Percentiles rank a stretch among this genome's conserved stretches.
phyloP scores from a whole-genome alignment of 2,797 vertebrate species.

The Danio choprae region DNA sequence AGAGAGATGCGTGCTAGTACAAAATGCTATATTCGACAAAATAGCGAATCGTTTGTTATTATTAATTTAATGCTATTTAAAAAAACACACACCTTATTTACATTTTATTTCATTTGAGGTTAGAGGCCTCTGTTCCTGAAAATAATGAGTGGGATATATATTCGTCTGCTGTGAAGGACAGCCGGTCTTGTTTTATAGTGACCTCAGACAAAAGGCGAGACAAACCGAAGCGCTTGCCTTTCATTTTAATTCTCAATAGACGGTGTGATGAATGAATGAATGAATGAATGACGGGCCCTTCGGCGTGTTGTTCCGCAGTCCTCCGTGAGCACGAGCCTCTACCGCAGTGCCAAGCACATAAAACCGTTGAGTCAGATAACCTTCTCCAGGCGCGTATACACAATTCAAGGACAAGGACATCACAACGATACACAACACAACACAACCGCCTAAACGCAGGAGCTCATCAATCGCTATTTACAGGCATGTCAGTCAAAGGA shows the following conservation, averaged over 20 bases:
- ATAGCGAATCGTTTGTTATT: neutral
- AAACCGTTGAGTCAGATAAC: slow-evolving; percentile 86
- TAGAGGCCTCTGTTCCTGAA: neutral
- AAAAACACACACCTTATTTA: too few species aligned
- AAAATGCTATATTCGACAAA: neutral
- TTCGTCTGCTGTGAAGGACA: neutral
- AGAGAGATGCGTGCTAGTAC: neutral
- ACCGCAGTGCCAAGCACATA: slow-evolving; percentile 83
- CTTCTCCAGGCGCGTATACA: slow-evolving; percentile 79
- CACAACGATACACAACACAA: slow-evolving; percentile 62
- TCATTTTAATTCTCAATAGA: slow-evolving; percentile 18
- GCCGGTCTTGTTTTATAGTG: slow-evolving; percentile 3
- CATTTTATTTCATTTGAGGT: slow-evolving; percentile 7
- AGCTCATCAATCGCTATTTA: slow-evolving; percentile 6
- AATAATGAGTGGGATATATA: neutral
- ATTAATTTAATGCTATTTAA: neutral
- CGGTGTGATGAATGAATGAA: neutral
- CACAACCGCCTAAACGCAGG: slow-evolving; percentile 45
- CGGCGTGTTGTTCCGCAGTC: slow-evolving; percentile 78
- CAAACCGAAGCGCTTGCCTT: neutral
- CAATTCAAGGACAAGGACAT: slow-evolving; percentile 82
- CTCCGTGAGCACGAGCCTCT: slow-evolving; percentile 68
- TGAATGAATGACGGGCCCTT: slow-evolving; percentile 48
- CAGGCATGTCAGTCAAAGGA: neutral
- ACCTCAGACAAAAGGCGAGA: slow-evolving; percentile 31